phyloP scores from a whole-genome alignment of 30 jellyfish, hydroid and myxozoan species.

The Chrysaora quinquecirrha region DNA sequence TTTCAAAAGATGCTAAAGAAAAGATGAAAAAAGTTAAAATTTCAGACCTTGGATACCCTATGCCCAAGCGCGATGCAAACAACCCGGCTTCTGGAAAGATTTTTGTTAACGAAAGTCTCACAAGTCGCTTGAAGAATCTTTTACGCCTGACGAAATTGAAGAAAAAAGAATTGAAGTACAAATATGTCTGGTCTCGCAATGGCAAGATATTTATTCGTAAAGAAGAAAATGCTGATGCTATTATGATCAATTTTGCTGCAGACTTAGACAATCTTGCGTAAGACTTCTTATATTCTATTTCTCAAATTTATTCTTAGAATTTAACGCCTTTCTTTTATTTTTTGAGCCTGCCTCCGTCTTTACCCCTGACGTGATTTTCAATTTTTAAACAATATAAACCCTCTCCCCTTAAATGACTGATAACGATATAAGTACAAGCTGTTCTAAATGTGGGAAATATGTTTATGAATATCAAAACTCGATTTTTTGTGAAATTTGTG shows the following conservation, averaged over 20 bases:
- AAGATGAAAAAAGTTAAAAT: not conserved
- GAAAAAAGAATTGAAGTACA: not conserved
- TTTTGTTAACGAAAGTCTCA: not conserved
- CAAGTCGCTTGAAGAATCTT: not conserved
- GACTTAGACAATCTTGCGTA: not conserved
- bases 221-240: not conserved
- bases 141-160: not conserved
- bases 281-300: not conserved
- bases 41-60: not conserved
- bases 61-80: not conserved
- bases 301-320: not conserved
- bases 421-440: not conserved
- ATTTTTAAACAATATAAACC: not conserved
- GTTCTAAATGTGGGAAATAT: not conserved
- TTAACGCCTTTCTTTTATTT: not conserved
- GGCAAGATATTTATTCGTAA: not conserved
- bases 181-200: not conserved
- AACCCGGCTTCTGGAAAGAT: not conserved
- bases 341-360: too few relatives aligned
- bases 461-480: not conserved
- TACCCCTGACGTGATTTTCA: too few relatives aligned
- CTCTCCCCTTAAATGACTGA: not conserved
- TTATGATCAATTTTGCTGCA: not conserved
- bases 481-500: conserved; percentile 4
- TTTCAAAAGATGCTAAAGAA: not conserved